A percentile compares a stretch with the other conserved stretches of the same genome.
Evolutionary conservation across 2,113 vertebrate species (phyloP).

Genomic region (Edolisoma coerulescens): DNA sequence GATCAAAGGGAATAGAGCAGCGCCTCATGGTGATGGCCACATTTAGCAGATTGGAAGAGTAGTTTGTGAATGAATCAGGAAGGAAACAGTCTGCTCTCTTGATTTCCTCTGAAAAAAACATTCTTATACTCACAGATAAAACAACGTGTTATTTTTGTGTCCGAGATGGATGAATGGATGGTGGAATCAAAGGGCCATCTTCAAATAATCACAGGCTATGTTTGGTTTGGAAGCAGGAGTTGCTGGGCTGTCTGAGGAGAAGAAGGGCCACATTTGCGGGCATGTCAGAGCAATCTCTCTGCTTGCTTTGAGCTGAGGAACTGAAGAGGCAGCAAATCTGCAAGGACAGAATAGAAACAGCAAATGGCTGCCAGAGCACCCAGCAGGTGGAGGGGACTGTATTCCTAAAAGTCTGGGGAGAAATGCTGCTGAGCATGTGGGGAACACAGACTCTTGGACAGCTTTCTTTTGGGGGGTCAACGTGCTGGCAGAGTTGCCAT

Average conservation of each 20-base stretch:
- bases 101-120: slow-evolving; percentile 85
- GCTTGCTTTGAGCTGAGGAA: not conserved
- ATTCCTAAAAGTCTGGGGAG: not conserved
- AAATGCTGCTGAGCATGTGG: not conserved
- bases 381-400: not conserved
- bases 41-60: slow-evolving; percentile 61
- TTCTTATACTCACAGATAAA: slow-evolving; percentile 74
- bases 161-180: slow-evolving; percentile 59
- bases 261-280: not conserved
- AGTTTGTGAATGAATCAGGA: slow-evolving; percentile 80
- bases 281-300: not conserved
- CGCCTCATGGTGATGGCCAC: not conserved
- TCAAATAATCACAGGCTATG: slow-evolving; percentile 64
- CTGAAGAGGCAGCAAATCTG: not conserved
- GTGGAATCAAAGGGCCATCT: slow-evolving; percentile 36
- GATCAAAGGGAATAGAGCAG: slow-evolving; percentile 50
- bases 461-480: not conserved
- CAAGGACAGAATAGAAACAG: not conserved
- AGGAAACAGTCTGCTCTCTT: slow-evolving; percentile 91
- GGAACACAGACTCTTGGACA: not conserved
- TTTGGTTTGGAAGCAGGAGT: slow-evolving; percentile 63
- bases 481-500: not conserved
- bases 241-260: not conserved
- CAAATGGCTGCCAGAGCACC: not conserved
- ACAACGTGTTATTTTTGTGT: slow-evolving; percentile 79